phyloP scores from a whole-genome alignment of 1,140 invertebrate species.

The Lysiphlebus fabarum region DNA sequence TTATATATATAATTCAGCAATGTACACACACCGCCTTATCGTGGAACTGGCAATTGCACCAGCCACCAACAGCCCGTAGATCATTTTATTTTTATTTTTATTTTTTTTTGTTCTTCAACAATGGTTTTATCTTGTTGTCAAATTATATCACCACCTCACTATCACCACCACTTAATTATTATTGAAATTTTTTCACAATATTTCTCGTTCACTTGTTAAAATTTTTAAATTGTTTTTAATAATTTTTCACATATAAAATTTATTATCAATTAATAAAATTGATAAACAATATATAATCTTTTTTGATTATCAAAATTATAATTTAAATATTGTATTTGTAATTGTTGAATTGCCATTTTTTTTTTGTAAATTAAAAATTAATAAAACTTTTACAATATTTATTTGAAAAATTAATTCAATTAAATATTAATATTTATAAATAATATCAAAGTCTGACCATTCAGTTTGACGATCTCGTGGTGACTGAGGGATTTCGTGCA shows the following conservation, averaged over 20 bases:
- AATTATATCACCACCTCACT: conserved; percentile 30
- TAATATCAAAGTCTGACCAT: conserved; percentile 43
- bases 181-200: not conserved
- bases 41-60: conserved; percentile 54
- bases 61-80: conserved; percentile 53
- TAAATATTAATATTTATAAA: not conserved
- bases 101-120: conserved; percentile 45
- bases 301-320: not conserved
- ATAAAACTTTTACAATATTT: not conserved
- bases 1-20: conserved; percentile 45
- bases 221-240: not conserved
- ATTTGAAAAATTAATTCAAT: not conserved
- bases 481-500: conserved; percentile 49
- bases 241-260: not conserved
- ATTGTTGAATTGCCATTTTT: conserved; percentile 1
- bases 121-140: conserved; percentile 40
- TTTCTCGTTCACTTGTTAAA: not conserved
- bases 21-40: conserved; percentile 57
- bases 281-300: conserved; percentile 11
- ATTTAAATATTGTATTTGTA: not conserved
- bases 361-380: not conserved
- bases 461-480: conserved; percentile 54
- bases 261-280: not conserved
- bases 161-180: conserved; percentile 40
- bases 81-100: too few species aligned